phyloP scores from a whole-genome alignment of 2,797 vertebrate species.

The Peromyscus nudipes region DNA sequence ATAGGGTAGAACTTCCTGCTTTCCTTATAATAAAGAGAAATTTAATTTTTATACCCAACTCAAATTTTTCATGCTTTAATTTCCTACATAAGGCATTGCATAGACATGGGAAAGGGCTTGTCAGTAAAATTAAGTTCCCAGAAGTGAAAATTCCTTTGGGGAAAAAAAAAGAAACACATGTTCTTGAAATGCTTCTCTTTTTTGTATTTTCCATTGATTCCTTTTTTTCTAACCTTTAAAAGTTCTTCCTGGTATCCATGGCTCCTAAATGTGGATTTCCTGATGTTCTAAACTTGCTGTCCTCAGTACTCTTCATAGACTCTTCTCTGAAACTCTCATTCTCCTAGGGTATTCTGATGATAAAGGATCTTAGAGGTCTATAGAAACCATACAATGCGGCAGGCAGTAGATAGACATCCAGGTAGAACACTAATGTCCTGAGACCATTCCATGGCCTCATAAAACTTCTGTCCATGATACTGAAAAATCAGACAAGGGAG shows the following conservation, averaged over 20 bases:
- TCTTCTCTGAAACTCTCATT: constrained; percentile 3
- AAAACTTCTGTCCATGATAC: constrained; percentile 39
- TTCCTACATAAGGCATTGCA: not conserved
- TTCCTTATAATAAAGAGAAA: constrained; percentile 42
- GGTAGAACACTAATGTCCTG: constrained; percentile 47
- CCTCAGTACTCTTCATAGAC: not conserved
- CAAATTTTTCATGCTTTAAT: constrained; percentile 59
- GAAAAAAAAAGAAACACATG: not conserved
- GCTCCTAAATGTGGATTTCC: constrained; percentile 37
- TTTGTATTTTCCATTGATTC: not conserved
- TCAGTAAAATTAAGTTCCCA: not conserved
- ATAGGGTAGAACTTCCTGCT: not conserved
- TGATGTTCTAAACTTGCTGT: constrained; percentile 22
- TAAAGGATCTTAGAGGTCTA: constrained; percentile 31
- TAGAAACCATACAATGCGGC: not conserved
- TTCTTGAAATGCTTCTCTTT: not conserved
- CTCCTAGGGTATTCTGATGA: not conserved
- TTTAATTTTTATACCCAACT: constrained; percentile 73
- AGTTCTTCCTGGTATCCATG: not conserved
- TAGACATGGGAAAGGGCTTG: not conserved
- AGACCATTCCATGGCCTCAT: constrained; percentile 4
- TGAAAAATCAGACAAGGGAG: constrained; percentile 42
- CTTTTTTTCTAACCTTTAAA: not conserved
- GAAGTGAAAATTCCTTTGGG: not conserved
- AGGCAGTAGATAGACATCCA: not conserved